Percentiles rank a stretch among this genome's conserved stretches.
phyloP scores from a whole-genome alignment of 2,113 vertebrate genomes.

The Lathamus discolor region DNA sequence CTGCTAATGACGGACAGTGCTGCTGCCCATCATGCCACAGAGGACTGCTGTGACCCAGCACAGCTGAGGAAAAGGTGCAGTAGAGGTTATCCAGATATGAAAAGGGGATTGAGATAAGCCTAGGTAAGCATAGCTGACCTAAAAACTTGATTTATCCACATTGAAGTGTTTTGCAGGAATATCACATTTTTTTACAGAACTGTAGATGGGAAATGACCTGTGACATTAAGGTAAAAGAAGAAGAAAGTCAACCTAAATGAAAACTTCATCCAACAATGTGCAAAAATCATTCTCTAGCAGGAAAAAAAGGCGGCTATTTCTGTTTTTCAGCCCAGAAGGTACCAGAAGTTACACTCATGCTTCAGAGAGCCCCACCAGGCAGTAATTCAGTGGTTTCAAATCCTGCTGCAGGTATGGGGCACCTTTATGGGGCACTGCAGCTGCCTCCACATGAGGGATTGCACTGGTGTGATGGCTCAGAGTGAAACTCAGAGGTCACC shows the following conservation, averaged over 20 bases:
- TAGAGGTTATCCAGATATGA: slow-evolving; percentile 28
- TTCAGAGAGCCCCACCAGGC: neutral
- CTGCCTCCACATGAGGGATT: neutral
- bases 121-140: slow-evolving; percentile 50
- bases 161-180: slow-evolving; percentile 3
- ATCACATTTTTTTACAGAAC: neutral
- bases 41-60: neutral
- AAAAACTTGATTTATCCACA: slow-evolving; percentile 55
- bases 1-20: neutral
- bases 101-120: slow-evolving; percentile 25
- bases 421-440: neutral
- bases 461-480: neutral
- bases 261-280: neutral
- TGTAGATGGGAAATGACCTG: slow-evolving; percentile 13
- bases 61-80: neutral
- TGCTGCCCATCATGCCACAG: neutral
- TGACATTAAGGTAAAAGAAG: slow-evolving; percentile 31
- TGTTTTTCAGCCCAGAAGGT: neutral
- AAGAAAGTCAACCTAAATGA: slow-evolving; percentile 27
- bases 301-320: neutral
- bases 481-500: neutral
- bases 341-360: neutral
- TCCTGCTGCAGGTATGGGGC: neutral
- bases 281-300: neutral
- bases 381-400: neutral